Percentiles rank a stretch among this genome's conserved stretches.
phyloP scores from a whole-genome alignment of 2,797 vertebrate species.

The Neomorphus geoffroyi region DNA sequence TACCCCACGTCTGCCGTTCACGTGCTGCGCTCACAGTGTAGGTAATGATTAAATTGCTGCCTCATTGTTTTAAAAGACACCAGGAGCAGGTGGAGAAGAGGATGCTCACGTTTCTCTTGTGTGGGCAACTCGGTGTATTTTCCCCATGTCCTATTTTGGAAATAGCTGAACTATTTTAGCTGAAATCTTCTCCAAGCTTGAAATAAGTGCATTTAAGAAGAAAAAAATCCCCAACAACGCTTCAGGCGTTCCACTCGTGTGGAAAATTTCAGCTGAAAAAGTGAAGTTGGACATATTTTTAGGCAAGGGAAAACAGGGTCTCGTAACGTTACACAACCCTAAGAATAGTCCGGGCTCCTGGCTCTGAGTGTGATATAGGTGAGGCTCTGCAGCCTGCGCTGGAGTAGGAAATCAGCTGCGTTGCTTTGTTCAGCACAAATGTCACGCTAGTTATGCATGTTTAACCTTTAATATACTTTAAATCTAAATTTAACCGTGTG shows the following conservation, averaged over 20 bases:
- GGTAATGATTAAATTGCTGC: background rate
- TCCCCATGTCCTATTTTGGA: slow-evolving; percentile 4
- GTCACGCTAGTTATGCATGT: slow-evolving; percentile 53
- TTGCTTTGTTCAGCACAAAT: slow-evolving; percentile 69
- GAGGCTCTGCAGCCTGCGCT: slow-evolving; percentile 20
- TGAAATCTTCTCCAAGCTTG: slow-evolving; percentile 36
- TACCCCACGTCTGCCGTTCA: background rate
- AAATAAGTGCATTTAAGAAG: slow-evolving; percentile 42
- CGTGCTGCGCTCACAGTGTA: background rate
- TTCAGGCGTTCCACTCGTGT: background rate
- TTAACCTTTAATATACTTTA: slow-evolving; percentile 64
- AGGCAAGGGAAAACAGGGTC: slow-evolving; percentile 14
- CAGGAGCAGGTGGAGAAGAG: background rate
- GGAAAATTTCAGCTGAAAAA: slow-evolving; percentile 52
- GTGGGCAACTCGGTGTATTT: background rate
- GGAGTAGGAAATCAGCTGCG: slow-evolving; percentile 15
- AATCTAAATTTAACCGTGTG: slow-evolving; percentile 58
- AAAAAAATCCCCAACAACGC: background rate
- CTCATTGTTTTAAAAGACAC: slow-evolving; percentile 26
- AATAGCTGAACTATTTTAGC: slow-evolving; percentile 43
- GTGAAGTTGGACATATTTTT: slow-evolving; percentile 58
- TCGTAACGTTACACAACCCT: background rate
- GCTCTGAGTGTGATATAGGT: background rate
- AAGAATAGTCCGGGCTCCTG: background rate
- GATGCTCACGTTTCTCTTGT: background rate